These are phyloP conservation scores for Setophaga kirtlandii DNA, from an alignment of 2,113 vertebrate genomes.

Conservation along the genomic window DNA sequence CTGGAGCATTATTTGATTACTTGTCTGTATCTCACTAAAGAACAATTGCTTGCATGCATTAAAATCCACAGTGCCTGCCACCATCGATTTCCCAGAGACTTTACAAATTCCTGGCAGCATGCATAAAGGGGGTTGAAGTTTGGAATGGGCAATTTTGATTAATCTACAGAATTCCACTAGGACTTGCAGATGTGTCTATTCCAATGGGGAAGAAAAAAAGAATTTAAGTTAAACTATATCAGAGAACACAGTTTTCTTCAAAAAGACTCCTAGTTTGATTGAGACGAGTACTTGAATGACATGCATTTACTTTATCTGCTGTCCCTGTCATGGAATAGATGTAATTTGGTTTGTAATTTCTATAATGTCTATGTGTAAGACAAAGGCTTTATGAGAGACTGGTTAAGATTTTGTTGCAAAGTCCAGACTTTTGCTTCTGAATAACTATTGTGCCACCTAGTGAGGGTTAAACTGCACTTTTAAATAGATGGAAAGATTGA, in stretches of 20 bases:
- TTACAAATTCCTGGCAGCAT: not conserved
- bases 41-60: not conserved
- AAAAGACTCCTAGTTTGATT: not conserved
- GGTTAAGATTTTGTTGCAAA: not conserved
- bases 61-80: not conserved
- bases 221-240: not conserved
- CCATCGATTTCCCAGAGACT: not conserved
- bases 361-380: not conserved
- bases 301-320: not conserved
- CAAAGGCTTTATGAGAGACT: not conserved
- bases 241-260: not conserved
- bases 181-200: not conserved
- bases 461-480: not conserved
- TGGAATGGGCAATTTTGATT: not conserved
- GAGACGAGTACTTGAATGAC: not conserved
- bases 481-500: not conserved
- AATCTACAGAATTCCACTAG: not conserved
- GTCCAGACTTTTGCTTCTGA: not conserved
- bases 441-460: constrained; percentile 61
- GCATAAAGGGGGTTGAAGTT: not conserved
- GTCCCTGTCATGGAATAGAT: not conserved
- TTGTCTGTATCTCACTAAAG: not conserved
- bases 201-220: too few relatives aligned
- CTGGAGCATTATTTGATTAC: not conserved
- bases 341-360: not conserved